These are phyloP conservation scores for Drosophila parthenogenetica DNA, from an alignment of 2,888 invertebrate genomes.

Conservation along the genomic window DNA sequence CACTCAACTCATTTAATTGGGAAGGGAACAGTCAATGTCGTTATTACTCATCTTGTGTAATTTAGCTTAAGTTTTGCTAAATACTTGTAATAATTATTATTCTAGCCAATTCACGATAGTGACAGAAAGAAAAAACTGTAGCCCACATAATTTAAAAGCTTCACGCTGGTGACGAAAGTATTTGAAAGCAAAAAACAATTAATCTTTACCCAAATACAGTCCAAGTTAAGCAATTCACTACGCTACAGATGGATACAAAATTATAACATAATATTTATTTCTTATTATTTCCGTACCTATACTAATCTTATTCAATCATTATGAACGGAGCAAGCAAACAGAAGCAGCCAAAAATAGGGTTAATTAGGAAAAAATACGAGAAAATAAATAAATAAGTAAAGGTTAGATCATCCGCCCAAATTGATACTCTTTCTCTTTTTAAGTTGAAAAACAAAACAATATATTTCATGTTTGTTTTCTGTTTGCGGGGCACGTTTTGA, in stretches of 20 bases:
- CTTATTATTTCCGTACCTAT: conserved; percentile 25
- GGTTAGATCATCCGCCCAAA: conserved; percentile 5
- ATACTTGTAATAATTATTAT: background rate
- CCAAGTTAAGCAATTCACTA: conserved; percentile 1
- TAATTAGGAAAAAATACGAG: conserved; percentile 26
- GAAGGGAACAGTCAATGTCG: conserved; percentile 27
- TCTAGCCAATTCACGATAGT: background rate
- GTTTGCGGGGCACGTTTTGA: conserved; percentile 49
- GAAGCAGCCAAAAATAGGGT: conserved; percentile 21
- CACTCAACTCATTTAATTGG: conserved; percentile 25
- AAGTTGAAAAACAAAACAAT: background rate
- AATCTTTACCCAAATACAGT: background rate
- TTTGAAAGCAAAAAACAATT: conserved; percentile 6
- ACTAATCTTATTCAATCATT: conserved; percentile 21
- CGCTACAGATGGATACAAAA: background rate
- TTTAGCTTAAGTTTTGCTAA: conserved; percentile 1
- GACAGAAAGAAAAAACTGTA: background rate
- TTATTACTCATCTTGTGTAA: background rate
- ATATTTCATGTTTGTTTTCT: conserved; percentile 9
- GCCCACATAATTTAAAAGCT: background rate
- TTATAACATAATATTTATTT: conserved; percentile 8
- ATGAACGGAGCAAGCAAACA: conserved; percentile 3
- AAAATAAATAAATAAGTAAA: conserved; percentile 19
- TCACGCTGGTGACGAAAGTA: background rate
- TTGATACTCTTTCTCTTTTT: conserved; percentile 35